Evolutionary conservation across 2,888 invertebrate genomes (phyloP).

Genomic region (Campaea margaritaria): DNA sequence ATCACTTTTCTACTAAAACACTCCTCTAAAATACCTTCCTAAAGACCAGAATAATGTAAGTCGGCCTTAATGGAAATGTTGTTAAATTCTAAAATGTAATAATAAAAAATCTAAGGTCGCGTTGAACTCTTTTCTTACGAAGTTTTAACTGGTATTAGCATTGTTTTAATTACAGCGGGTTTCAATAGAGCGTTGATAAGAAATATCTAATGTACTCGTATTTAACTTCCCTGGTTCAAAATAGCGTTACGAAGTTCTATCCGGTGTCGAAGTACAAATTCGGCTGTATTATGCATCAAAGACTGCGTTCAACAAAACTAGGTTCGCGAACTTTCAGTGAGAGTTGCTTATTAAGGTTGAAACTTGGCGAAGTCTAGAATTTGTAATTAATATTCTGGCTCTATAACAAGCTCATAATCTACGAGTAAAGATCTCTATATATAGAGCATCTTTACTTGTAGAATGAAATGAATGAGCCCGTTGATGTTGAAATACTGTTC

Average conservation of each 20-base stretch:
- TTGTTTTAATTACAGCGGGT: neutral
- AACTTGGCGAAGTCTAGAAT: neutral
- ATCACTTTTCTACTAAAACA: too few relatives aligned
- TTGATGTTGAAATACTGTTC: too few relatives aligned
- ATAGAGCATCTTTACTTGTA: too few relatives aligned
- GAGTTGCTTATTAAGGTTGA: neutral
- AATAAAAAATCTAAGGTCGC: neutral
- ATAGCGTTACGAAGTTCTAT: conserved; percentile 1
- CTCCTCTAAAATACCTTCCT: too few relatives aligned
- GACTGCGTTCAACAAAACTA: conserved; percentile 1
- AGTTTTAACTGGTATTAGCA: neutral
- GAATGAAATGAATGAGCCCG: too few relatives aligned
- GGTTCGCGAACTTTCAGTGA: neutral
- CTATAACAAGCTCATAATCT: too few relatives aligned
- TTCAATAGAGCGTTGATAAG: too few relatives aligned
- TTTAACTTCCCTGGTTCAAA: too few relatives aligned
- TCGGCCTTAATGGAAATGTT: too few relatives aligned
- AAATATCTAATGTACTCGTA: too few relatives aligned
- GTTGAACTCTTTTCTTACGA: conserved; percentile 6
- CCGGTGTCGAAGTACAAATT: conserved; percentile 5
- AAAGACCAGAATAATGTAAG: too few relatives aligned
- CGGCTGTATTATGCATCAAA: conserved; percentile 16
- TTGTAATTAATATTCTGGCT: neutral
- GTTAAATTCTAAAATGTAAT: neutral
- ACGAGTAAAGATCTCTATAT: too few relatives aligned